A percentile compares a stretch with the other conserved stretches of the same genome.
phyloP scores from a whole-genome alignment of 2,113 vertebrate species.

The Vulpes vulpes region DNA sequence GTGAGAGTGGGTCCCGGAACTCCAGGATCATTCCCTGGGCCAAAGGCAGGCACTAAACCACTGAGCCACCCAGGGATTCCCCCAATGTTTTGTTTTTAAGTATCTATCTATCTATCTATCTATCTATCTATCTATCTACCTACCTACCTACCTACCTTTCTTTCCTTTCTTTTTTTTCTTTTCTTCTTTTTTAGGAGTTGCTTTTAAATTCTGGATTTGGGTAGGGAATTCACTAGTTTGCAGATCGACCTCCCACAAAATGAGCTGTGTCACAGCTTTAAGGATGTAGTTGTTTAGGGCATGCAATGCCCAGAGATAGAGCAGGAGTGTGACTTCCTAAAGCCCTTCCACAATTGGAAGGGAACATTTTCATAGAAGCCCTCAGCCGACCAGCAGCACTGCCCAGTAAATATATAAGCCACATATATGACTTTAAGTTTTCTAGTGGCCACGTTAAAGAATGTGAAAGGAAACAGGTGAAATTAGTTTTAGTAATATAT shows the following conservation, averaged over 20 bases:
- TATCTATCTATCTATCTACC: too few species aligned
- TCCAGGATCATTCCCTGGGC: too few species aligned
- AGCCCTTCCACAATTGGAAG: background rate
- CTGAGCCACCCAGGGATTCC: too few species aligned
- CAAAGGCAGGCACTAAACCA: too few species aligned
- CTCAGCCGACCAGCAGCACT: background rate
- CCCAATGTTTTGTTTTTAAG: background rate
- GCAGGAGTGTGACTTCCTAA: background rate
- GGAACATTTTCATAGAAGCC: background rate
- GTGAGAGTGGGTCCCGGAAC: too few species aligned
- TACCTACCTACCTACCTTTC: too few species aligned
- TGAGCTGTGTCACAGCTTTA: background rate
- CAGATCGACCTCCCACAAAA: conserved; percentile 18
- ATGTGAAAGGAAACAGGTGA: conserved; percentile 33
- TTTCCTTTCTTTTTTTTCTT: too few species aligned
- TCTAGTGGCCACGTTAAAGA: background rate
- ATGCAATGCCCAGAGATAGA: background rate
- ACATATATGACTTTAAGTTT: background rate
- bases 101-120: too few species aligned
- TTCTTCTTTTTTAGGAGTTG: background rate
- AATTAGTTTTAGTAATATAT: conserved; percentile 53
- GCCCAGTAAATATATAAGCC: background rate
- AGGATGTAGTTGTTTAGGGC: background rate
- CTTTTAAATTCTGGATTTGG: conserved; percentile 53
- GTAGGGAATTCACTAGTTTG: background rate